Evolutionary conservation across 1,140 invertebrate genomes (phyloP).

Genomic region (Drosophila ficusphila): DNA sequence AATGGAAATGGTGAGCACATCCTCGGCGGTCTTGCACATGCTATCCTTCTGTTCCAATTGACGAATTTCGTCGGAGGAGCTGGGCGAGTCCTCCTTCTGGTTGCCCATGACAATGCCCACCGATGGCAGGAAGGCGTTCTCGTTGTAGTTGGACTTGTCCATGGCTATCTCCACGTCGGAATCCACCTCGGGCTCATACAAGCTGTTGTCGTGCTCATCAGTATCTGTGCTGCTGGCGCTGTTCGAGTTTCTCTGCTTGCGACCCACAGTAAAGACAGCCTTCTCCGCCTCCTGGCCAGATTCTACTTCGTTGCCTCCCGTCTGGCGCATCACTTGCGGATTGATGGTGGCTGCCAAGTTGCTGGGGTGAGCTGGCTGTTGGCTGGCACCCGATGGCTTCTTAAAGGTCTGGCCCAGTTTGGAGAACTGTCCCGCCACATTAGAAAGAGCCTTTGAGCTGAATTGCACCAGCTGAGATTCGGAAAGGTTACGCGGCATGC

Average conservation of each 20-base stretch:
- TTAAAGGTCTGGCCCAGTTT: slow-evolving; percentile 90
- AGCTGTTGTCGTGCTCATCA: slow-evolving; percentile 85
- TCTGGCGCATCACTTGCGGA: slow-evolving; percentile 71
- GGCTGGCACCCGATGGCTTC: slow-evolving; percentile 76
- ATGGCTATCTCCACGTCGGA: slow-evolving; percentile 71
- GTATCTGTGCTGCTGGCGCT: slow-evolving; percentile 84
- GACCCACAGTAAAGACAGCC: slow-evolving; percentile 62
- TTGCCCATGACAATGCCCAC: slow-evolving; percentile 88
- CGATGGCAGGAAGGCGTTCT: slow-evolving; percentile 86
- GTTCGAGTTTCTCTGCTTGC: slow-evolving; percentile 42
- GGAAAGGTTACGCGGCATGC: slow-evolving; percentile 86
- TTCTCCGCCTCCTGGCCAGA: slow-evolving; percentile 67
- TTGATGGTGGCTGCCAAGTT: slow-evolving; percentile 59
- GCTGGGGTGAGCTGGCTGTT: slow-evolving; percentile 37
- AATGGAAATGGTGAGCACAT: slow-evolving; percentile 85
- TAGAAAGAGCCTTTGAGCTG: slow-evolving; percentile 92
- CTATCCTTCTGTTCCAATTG: slow-evolving; percentile 84
- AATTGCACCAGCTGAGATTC: slow-evolving; percentile 86
- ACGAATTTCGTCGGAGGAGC: slow-evolving; percentile 45
- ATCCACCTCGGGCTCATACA: slow-evolving; percentile 84
- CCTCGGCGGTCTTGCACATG: slow-evolving; percentile 81
- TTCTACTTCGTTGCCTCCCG: slow-evolving; percentile 44
- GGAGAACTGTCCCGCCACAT: slow-evolving; percentile 93
- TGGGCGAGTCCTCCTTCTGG: slow-evolving; percentile 58
- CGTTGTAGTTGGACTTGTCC: slow-evolving; percentile 64